Evolutionary conservation across 2,888 invertebrate genomes (phyloP).

Genomic region (Lapara coniferarum): DNA sequence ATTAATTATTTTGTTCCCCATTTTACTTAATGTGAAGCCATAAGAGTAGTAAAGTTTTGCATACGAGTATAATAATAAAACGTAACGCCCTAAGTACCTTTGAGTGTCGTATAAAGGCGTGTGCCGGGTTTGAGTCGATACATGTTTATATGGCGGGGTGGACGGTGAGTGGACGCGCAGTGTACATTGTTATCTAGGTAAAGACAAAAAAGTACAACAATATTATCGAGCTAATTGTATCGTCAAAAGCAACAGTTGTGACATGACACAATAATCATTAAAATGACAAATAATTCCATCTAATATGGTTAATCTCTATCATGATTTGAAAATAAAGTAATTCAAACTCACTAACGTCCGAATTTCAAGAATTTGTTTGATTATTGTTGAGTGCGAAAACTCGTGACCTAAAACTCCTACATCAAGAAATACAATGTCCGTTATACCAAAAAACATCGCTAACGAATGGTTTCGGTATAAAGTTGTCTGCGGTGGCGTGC

Average conservation of each 20-base stretch:
- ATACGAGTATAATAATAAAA: not conserved
- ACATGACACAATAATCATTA: too few species aligned
- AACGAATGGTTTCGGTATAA: not conserved
- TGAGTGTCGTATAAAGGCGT: not conserved
- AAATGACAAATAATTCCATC: too few species aligned
- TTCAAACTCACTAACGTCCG: not conserved
- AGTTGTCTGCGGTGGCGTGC: conserved; percentile 15
- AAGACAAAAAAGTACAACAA: too few species aligned
- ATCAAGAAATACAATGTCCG: not conserved
- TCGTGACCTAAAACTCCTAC: not conserved
- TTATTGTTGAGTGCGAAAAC: not conserved
- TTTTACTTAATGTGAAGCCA: not conserved
- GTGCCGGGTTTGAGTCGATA: conserved; percentile 1
- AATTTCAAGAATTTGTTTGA: not conserved
- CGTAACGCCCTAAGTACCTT: not conserved
- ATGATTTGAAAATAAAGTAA: not conserved
- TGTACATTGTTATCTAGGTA: too few species aligned
- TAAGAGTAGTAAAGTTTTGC: not conserved
- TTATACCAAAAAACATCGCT: not conserved
- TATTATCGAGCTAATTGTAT: too few species aligned
- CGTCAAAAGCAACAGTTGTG: too few species aligned
- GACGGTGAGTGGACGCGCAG: not conserved
- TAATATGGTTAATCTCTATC: too few species aligned
- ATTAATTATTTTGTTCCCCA: not conserved
- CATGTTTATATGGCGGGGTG: not conserved